These are phyloP conservation scores for Sebastes trivittatus DNA, from an alignment of 2,797 vertebrate genomes.

Conservation along the genomic window DNA sequence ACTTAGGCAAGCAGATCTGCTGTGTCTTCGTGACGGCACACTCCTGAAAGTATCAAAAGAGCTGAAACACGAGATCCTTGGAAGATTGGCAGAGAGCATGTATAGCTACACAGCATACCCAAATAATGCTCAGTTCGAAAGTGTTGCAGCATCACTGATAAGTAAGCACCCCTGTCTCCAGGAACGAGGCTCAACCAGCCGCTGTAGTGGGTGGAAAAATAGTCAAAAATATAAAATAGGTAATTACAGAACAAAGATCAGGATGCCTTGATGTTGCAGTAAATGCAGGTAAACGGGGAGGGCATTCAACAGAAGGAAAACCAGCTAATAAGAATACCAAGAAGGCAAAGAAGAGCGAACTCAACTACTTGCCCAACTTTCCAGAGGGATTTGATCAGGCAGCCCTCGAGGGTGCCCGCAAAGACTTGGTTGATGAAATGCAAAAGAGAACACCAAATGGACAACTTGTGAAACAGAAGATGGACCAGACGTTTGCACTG, in stretches of 20 bases:
- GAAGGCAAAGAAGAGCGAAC: too few species aligned
- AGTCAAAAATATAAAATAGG: slow-evolving; percentile 24
- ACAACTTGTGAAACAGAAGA: too few species aligned
- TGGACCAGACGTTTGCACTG: too few species aligned
- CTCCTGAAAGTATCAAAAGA: slow-evolving; percentile 43
- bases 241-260: slow-evolving; percentile 24
- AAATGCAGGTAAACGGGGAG: too few species aligned
- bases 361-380: too few species aligned
- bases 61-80: slow-evolving; percentile 37
- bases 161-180: slow-evolving; percentile 29
- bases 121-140: not conserved
- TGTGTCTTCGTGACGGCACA: slow-evolving; percentile 5
- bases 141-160: slow-evolving; percentile 7
- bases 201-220: slow-evolving; percentile 34
- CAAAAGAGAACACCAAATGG: too few species aligned
- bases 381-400: too few species aligned
- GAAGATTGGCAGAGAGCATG: slow-evolving; percentile 31
- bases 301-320: too few species aligned
- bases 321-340: too few species aligned
- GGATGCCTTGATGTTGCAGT: too few species aligned
- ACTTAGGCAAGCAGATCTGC: slow-evolving; percentile 27
- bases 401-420: too few species aligned
- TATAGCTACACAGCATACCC: slow-evolving; percentile 36
- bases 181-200: slow-evolving; percentile 9
- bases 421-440: too few species aligned